Conservation (phyloP, 2,113 vertebrate genomes). For the Mustela lutreola region DNA sequence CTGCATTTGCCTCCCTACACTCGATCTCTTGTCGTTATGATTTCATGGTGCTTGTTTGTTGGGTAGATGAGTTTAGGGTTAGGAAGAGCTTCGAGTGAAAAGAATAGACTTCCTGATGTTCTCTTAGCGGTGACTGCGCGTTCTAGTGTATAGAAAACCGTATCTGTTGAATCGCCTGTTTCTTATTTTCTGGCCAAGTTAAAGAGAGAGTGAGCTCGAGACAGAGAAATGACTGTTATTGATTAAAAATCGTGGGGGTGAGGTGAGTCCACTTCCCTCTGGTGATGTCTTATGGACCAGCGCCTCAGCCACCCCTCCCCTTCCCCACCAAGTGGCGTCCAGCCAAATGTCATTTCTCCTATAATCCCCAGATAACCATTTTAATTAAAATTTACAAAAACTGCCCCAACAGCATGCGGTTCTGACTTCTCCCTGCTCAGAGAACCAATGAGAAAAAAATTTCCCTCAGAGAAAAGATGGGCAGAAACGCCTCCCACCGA, state of each 20-base stretch:
- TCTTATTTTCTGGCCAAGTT: neutral
- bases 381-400: constrained; percentile 71
- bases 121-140: neutral
- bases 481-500: accelerated
- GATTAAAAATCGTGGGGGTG: neutral
- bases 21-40: neutral
- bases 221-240: neutral
- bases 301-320: accelerated
- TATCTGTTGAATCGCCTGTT: neutral
- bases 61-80: neutral
- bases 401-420: neutral
- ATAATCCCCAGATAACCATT: constrained; percentile 55
- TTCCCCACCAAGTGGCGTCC: neutral
- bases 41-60: neutral
- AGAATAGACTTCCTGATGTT: neutral
- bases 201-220: neutral
- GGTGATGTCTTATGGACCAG: constrained; percentile 44
- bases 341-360: constrained; percentile 48
- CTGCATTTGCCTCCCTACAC: accelerated
- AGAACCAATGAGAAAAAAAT: neutral
- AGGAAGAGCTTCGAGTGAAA: neutral
- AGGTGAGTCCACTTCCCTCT: constrained; percentile 31
- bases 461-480: neutral
- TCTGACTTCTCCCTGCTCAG: neutral
- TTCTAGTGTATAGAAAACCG: neutral